Evolutionary conservation across 2,888 invertebrate genomes (phyloP).

Genomic region (Xanthostigma xanthostigma): DNA sequence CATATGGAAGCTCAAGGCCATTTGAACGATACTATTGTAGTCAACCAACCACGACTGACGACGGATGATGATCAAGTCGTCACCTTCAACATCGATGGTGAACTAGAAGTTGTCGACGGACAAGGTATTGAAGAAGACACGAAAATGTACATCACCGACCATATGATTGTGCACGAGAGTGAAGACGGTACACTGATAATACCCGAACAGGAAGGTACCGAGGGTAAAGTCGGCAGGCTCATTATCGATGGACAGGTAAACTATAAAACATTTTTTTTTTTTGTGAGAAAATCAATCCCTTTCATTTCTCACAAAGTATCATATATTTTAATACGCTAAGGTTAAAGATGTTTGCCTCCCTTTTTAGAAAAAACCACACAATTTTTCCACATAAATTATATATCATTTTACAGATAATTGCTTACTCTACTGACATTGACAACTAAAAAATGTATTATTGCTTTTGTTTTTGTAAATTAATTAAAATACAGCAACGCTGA

Average conservation of each 20-base stretch:
- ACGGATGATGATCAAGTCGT: constrained; percentile 35
- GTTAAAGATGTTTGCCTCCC: no score
- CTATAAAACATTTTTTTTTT: constrained; percentile 2
- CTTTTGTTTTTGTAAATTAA: no score
- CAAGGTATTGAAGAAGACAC: constrained; percentile 24
- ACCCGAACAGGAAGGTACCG: constrained; percentile 16
- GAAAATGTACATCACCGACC: constrained; percentile 34
- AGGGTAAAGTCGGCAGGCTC: constrained; percentile 24
- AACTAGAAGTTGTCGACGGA: constrained; percentile 23
- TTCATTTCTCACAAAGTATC: no score
- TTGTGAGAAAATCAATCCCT: background rate
- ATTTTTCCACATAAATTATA: no score
- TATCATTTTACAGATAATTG: no score
- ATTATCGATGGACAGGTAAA: constrained; percentile 25
- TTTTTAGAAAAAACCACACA: no score
- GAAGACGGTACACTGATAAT: constrained; percentile 14
- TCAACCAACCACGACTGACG: constrained; percentile 65
- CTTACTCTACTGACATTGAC: no score
- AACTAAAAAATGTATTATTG: no score
- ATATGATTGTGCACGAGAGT: constrained; percentile 24
- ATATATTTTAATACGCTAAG: no score
- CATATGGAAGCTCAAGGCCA: constrained; percentile 67
- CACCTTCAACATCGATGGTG: constrained; percentile 25
- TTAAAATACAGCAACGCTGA: no score
- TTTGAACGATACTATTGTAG: constrained; percentile 64